phyloP scores from a whole-genome alignment of 2,113 vertebrate genomes.

The Paramisgurnus dabryanus region DNA sequence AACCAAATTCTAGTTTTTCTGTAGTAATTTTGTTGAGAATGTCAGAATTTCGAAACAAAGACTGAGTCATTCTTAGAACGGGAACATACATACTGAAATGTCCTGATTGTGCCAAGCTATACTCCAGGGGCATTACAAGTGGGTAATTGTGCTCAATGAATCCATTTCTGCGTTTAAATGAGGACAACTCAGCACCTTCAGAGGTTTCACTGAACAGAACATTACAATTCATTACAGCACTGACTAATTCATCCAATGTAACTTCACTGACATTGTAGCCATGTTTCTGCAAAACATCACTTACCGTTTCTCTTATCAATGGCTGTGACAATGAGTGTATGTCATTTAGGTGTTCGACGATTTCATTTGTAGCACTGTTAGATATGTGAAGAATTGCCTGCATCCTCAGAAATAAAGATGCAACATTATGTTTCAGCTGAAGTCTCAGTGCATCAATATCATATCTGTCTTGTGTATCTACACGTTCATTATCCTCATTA shows the following conservation, averaged over 20 bases:
- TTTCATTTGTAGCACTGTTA: neutral
- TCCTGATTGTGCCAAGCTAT: constrained; percentile 18
- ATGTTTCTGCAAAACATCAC: constrained; percentile 24
- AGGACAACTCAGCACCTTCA: constrained; percentile 23
- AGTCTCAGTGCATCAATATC: constrained; percentile 2
- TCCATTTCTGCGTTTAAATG: constrained; percentile 20
- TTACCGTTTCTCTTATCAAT: neutral
- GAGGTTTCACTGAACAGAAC: constrained; percentile 14
- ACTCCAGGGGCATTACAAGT: constrained; percentile 28
- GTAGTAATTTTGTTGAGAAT: constrained; percentile 26
- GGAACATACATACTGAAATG: constrained; percentile 7
- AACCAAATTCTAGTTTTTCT: neutral
- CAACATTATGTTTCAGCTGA: constrained; percentile 9
- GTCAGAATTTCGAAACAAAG: constrained; percentile 22
- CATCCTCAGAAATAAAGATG: constrained; percentile 3
- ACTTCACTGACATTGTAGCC: neutral
- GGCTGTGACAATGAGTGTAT: neutral
- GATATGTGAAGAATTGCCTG: constrained; percentile 12
- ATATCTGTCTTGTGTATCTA: neutral
- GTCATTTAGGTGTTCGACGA: neutral
- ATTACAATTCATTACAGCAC: constrained; percentile 34
- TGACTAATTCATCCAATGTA: constrained; percentile 17
- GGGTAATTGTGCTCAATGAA: constrained; percentile 13
- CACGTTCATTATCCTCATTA: neutral
- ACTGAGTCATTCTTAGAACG: constrained; percentile 30